phyloP scores from a whole-genome alignment of 2,797 vertebrate species.

The Malurus leucopterus region DNA sequence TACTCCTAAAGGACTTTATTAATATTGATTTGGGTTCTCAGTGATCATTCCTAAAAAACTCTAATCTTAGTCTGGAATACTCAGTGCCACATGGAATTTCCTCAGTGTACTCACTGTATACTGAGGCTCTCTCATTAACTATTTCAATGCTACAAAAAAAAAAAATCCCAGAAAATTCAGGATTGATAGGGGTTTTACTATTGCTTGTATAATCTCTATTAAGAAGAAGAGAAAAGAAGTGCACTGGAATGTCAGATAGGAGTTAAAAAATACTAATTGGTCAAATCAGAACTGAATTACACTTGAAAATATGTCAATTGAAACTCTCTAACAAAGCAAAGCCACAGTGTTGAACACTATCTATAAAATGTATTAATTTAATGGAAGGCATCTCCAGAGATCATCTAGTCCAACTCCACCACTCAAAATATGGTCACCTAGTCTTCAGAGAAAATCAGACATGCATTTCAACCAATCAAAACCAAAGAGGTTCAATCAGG shows the following conservation, averaged over 20 bases:
- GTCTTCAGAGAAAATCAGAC: slow-evolving; percentile 12
- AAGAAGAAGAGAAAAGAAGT: not conserved
- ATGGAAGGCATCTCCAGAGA: not conserved
- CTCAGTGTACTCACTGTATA: not conserved
- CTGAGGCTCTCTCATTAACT: not conserved
- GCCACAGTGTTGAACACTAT: not conserved
- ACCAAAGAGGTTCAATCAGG: slow-evolving; percentile 32
- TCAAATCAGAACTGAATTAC: not conserved
- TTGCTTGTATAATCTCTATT: not conserved
- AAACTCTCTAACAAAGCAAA: not conserved
- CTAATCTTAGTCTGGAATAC: not conserved
- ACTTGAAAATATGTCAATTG: not conserved
- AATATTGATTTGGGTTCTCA: not conserved
- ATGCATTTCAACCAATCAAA: slow-evolving; percentile 55
- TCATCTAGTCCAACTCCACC: not conserved
- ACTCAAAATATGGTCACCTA: not conserved
- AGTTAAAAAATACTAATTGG: not conserved
- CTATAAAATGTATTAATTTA: slow-evolving; percentile 2
- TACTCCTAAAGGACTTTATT: not conserved
- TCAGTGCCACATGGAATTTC: not conserved
- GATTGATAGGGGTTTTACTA: not conserved
- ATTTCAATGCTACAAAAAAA: not conserved
- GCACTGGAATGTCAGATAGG: not conserved
- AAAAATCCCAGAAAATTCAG: not conserved
- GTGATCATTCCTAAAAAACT: not conserved